Percentiles rank a stretch among this genome's conserved stretches.
These are phyloP conservation scores for Elephas maximus DNA, from an alignment of 2,113 vertebrate genomes.

Conservation along the genomic window DNA sequence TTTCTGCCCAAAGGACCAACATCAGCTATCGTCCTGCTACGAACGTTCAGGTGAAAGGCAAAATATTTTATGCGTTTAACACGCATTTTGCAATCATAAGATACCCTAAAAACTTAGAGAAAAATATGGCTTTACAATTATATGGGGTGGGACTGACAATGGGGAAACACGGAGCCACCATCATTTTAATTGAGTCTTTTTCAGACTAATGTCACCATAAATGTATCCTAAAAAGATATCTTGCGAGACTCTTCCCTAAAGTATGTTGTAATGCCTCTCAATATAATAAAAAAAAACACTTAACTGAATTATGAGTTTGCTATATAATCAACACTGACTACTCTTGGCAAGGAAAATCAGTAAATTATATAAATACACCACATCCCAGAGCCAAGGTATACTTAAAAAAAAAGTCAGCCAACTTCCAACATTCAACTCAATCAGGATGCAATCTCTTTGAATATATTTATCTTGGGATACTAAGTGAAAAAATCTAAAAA, in stretches of 20 bases:
- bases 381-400: neutral
- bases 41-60: neutral
- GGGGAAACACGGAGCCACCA: neutral
- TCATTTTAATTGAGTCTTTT: neutral
- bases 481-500: neutral
- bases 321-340: neutral
- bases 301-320: neutral
- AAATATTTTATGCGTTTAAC: neutral
- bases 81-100: neutral
- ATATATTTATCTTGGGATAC: neutral
- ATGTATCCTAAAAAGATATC: neutral
- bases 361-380: neutral
- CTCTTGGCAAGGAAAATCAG: neutral
- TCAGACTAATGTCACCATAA: neutral
- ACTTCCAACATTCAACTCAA: slow-evolving; percentile 6
- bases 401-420: neutral
- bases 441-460: neutral
- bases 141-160: neutral
- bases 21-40: neutral
- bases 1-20: neutral
- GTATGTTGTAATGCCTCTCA: neutral
- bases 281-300: neutral
- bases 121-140: neutral
- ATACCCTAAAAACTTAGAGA: neutral
- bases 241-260: neutral